Percentiles rank a stretch among this genome's conserved stretches.
Evolutionary conservation across 2,113 vertebrate species (phyloP).

Genomic region (Paraplagusia blochii): DNA sequence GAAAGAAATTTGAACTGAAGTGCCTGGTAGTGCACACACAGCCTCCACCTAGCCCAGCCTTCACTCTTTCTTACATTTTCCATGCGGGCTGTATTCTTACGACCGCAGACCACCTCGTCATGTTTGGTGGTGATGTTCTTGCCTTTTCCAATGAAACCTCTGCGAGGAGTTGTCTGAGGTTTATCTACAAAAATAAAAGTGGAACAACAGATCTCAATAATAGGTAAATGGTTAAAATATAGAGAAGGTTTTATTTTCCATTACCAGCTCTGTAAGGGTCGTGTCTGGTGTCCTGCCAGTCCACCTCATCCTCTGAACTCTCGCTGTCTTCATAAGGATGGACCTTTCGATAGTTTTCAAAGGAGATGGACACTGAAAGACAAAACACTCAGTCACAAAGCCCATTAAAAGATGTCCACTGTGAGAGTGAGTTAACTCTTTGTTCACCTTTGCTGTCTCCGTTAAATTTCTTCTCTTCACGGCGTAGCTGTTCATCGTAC

Average conservation of each 20-base stretch:
- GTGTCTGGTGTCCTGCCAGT: slow-evolving; percentile 95
- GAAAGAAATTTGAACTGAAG: not conserved
- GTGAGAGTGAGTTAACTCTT: not conserved
- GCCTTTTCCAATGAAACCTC: slow-evolving; percentile 90
- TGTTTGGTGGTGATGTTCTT: slow-evolving; percentile 99
- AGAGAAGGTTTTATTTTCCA: not conserved
- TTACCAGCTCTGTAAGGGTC: slow-evolving; percentile 93
- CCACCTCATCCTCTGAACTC: slow-evolving; percentile 95
- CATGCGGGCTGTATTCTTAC: slow-evolving; percentile 97
- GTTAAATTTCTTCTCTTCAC: slow-evolving; percentile 95
- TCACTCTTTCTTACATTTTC: slow-evolving; percentile 87
- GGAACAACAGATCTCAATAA: no score
- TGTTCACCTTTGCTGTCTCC: slow-evolving; percentile 93
- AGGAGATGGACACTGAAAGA: slow-evolving; percentile 91
- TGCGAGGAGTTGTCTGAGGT: slow-evolving; percentile 85
- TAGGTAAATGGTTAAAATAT: no score
- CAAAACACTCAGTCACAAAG: slow-evolving; percentile 11
- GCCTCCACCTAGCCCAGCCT: no score
- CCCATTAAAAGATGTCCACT: not conserved
- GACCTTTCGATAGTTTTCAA: slow-evolving; percentile 95
- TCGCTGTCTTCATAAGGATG: slow-evolving; percentile 93
- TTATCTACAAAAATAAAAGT: slow-evolving; percentile 78
- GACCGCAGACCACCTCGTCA: slow-evolving; percentile 89
- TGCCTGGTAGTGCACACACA: not conserved
- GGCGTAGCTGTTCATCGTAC: slow-evolving; percentile 89